Evolutionary conservation across 2,888 invertebrate species (phyloP).

Genomic region (Amorpha juglandis): DNA sequence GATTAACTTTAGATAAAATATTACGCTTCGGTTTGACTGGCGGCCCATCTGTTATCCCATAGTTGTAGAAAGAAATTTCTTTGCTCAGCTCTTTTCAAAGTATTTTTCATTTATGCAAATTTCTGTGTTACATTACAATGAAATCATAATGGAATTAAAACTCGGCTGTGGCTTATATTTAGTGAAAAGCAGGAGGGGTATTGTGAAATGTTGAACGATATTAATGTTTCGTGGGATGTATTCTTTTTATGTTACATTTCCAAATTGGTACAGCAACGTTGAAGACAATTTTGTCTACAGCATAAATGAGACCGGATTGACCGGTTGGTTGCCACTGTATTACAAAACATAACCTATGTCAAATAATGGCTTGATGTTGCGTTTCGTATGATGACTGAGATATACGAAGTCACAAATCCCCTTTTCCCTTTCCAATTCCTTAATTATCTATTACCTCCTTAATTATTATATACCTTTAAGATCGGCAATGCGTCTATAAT

Average conservation of each 20-base stretch:
- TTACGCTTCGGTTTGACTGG: conserved; percentile 33
- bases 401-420: too few relatives aligned
- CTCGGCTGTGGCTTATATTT: background rate
- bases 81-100: conserved; percentile 28
- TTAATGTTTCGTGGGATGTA: background rate
- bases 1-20: background rate
- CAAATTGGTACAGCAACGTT: too few relatives aligned
- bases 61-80: conserved; percentile 40
- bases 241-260: background rate
- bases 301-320: too few relatives aligned
- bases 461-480: too few relatives aligned
- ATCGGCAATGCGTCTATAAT: too few relatives aligned
- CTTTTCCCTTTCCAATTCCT: too few relatives aligned
- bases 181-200: background rate
- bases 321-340: too few relatives aligned
- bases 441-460: too few relatives aligned
- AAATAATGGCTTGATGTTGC: too few relatives aligned
- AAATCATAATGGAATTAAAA: conserved; percentile 25
- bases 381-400: too few relatives aligned
- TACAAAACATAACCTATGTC: too few relatives aligned
- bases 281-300: too few relatives aligned
- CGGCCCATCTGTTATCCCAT: conserved; percentile 30
- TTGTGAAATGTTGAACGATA: background rate
- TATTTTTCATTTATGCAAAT: conserved; percentile 14
- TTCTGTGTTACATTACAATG: conserved; percentile 26